These are phyloP conservation scores for Xanthorhoe spadicearia DNA, from an alignment of 2,888 invertebrate genomes.

Conservation along the genomic window DNA sequence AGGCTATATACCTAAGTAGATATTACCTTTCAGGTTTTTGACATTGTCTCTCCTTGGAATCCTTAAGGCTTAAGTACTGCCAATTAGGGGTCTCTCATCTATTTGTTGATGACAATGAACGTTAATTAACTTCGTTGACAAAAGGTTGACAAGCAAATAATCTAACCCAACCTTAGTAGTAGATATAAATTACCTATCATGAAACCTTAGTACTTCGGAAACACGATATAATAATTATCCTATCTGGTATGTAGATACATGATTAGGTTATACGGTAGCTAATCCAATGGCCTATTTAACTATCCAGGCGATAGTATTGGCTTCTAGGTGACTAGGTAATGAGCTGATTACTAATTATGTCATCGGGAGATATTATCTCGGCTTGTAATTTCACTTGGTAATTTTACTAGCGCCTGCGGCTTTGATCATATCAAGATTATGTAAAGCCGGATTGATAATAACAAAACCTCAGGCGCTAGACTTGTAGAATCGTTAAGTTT, in stretches of 20 bases:
- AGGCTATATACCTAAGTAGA: too few species aligned
- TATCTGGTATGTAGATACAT: neutral
- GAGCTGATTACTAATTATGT: constrained; percentile 22
- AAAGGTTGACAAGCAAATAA: too few species aligned
- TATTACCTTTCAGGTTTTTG: too few species aligned
- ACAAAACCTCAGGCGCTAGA: too few species aligned
- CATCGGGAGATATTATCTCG: constrained; percentile 17
- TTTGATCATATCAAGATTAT: too few species aligned
- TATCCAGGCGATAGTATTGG: constrained; percentile 15
- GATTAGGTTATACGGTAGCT: neutral
- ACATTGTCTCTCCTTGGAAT: too few species aligned
- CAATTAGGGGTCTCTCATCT: too few species aligned
- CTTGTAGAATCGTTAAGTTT: too few species aligned
- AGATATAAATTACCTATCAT: neutral
- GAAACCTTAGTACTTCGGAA: neutral
- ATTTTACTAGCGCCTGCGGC: neutral
- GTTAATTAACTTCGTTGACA: too few species aligned
- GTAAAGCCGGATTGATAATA: too few species aligned
- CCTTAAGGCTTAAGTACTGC: too few species aligned
- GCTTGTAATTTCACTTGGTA: neutral
- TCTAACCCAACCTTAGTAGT: neutral
- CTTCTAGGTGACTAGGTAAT: constrained; percentile 23
- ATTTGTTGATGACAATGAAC: too few species aligned
- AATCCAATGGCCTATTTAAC: constrained; percentile 26
- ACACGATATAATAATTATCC: neutral